Percentiles rank a stretch among this genome's conserved stretches.
phyloP scores from a whole-genome alignment of 2,797 vertebrate genomes.

The Martes flavigula region DNA sequence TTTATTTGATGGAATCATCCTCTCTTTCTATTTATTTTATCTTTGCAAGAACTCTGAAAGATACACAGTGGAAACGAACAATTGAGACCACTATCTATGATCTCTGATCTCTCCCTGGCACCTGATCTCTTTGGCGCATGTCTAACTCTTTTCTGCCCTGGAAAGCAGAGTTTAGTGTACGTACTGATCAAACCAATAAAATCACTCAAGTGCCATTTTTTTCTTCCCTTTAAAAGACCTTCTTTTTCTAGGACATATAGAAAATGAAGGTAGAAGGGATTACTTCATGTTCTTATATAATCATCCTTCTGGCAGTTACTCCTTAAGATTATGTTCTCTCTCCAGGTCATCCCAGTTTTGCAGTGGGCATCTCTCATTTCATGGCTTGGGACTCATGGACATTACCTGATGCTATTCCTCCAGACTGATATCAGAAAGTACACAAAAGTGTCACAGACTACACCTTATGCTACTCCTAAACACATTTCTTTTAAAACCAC shows the following conservation, averaged over 20 bases:
- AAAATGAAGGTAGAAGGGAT: neutral
- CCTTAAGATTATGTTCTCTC: neutral
- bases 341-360: neutral
- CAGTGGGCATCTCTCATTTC: neutral
- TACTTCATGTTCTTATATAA: neutral
- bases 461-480: neutral
- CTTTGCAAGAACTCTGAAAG: neutral
- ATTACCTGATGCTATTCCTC: neutral
- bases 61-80: neutral
- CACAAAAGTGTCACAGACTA: neutral
- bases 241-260: neutral
- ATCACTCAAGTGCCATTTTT: neutral
- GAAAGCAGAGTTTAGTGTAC: neutral
- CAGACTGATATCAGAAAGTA: neutral
- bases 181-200: neutral
- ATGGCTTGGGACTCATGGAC: neutral
- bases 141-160: neutral
- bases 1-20: neutral
- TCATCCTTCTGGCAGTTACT: neutral
- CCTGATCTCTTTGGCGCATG: neutral
- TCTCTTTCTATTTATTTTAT: conserved; percentile 29
- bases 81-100: neutral
- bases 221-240: neutral
- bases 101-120: neutral
- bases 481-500: neutral